These are phyloP conservation scores for Ophion ellenae DNA, from an alignment of 2,888 invertebrate species.

Conservation along the genomic window DNA sequence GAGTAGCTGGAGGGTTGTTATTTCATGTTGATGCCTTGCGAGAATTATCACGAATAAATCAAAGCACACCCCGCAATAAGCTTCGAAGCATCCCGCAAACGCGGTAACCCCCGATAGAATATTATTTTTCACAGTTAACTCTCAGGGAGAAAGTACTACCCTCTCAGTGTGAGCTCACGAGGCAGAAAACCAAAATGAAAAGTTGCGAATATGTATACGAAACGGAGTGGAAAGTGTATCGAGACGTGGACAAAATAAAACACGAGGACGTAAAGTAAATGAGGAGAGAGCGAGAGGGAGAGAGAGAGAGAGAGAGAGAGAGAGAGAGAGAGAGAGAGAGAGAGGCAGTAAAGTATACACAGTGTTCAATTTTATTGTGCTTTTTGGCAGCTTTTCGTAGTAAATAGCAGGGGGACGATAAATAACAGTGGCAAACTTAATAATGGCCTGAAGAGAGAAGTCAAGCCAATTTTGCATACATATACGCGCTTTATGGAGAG, in stretches of 20 bases:
- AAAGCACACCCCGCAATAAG: conserved; percentile 73
- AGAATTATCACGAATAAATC: conserved; percentile 73
- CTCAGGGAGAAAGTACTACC: conserved; percentile 25
- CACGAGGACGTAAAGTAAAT: neutral
- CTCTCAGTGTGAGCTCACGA: conserved; percentile 41
- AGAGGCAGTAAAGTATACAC: conserved; percentile 62
- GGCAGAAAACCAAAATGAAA: conserved; percentile 71
- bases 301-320: neutral
- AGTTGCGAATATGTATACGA: neutral
- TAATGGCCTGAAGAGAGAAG: conserved; percentile 38
- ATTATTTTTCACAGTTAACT: conserved; percentile 49
- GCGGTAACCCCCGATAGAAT: conserved; percentile 35
- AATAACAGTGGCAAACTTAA: conserved; percentile 72
- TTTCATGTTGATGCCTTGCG: conserved; percentile 9
- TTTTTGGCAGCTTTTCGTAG: conserved; percentile 78
- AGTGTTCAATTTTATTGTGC: conserved; percentile 75
- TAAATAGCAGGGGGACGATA: conserved; percentile 77
- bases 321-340: conserved; percentile 27
- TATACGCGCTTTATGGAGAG: conserved; percentile 15
- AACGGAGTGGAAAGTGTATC: too few relatives aligned
- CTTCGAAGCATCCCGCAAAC: conserved; percentile 63
- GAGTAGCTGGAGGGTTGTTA: conserved; percentile 25
- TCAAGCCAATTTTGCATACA: conserved; percentile 49
- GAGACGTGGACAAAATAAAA: neutral
- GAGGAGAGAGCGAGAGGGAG: conserved; percentile 32